A percentile compares a stretch with the other conserved stretches of the same genome.
These are phyloP conservation scores for Pseudopipra pipra DNA, from an alignment of 2,113 vertebrate genomes.

Conservation along the genomic window DNA sequence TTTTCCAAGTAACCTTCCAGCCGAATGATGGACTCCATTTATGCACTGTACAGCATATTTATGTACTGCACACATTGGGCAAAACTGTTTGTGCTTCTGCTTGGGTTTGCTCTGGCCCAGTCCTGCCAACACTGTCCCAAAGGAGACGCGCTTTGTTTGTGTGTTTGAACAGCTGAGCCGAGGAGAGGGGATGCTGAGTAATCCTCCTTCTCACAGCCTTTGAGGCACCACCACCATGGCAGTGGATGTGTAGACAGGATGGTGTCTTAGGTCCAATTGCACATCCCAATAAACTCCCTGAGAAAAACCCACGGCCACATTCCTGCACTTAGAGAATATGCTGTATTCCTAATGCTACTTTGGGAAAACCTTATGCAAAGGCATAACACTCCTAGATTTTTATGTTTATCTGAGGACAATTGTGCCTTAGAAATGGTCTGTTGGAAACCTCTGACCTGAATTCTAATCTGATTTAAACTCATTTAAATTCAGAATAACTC, in stretches of 20 bases:
- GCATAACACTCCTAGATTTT: background rate
- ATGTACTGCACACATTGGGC: background rate
- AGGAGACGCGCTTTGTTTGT: background rate
- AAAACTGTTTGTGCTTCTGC: background rate
- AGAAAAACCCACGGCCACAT: background rate
- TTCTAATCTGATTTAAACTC: background rate
- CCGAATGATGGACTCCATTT: background rate
- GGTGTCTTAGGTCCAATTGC: background rate
- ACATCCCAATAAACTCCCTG: background rate
- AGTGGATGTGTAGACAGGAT: background rate
- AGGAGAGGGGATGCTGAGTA: background rate
- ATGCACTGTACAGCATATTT: background rate
- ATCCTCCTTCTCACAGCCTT: background rate
- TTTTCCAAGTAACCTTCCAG: background rate
- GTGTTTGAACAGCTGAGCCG: background rate
- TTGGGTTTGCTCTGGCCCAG: background rate
- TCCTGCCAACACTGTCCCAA: background rate
- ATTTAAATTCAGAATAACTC: background rate
- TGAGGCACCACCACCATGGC: background rate
- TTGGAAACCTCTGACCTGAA: background rate
- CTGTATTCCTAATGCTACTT: background rate
- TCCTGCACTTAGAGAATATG: background rate
- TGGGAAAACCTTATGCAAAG: background rate
- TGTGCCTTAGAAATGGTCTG: background rate
- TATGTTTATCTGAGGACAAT: background rate